Evolutionary conservation across 2,888 invertebrate genomes (phyloP), one percentile per base, ranked within the genome.

Genomic region (Cloeon dipterum): DNA sequence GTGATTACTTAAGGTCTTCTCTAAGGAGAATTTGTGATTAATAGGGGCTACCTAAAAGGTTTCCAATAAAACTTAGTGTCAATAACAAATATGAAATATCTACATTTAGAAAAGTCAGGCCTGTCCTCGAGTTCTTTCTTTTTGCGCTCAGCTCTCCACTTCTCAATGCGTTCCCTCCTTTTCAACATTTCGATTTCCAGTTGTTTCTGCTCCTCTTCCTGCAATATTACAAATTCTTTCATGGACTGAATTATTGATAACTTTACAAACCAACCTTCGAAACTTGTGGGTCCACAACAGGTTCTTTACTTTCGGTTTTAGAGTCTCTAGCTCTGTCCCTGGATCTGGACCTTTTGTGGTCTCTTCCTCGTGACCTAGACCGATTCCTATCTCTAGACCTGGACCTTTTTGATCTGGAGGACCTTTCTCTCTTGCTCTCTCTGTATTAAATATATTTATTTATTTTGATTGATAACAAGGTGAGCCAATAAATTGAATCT

Each of bases 141-240:
- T 54, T 89, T 89, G 11, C 91, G 68, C 48, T 94, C 91, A 0
- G 86, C 85, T 33, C 94, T 65, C 93, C 93, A 94, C 37, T 89
- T 69, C 56, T 96, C 94, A 43, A 96, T 93, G 36, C 94, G 70
- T 47, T 96, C 93, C 2, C 93, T 65, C 4, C 94, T 66, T 54
- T 88, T 91, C 50, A 85, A 86, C 93, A 94, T 94, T 61, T 94
- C 93, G 14, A 77, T 61, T 55, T 94, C 94, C 20, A 96, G 57
- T 20, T 82, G 72, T 46, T 74, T 78, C 50, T 88, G 85, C 50
- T 88, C 86, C 52, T 82, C 85, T 57, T 89, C 89, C 69, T 82
- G 51, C 25, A 41, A 40, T 33, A 35, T 19, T 18, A 7, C 20
- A 18, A 25, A 17, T 33, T 46, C 43, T 43, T 32, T 23, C 26